Evolutionary conservation across 2,888 invertebrate species (phyloP).

Genomic region (Craniophora ligustri): DNA sequence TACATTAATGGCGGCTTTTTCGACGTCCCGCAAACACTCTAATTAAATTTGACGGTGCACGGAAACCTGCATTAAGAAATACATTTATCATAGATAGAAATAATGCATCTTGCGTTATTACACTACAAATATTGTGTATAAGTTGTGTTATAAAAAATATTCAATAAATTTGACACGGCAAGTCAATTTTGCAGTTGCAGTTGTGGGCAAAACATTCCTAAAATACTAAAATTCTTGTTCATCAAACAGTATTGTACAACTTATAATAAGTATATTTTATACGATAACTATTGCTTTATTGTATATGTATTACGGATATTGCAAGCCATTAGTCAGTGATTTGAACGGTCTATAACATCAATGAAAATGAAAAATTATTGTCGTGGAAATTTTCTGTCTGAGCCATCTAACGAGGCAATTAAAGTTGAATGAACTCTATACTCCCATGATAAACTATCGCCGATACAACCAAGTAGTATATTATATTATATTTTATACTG

Average conservation of each 20-base stretch:
- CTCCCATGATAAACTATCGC: constrained; percentile 44
- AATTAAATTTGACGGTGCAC: constrained; percentile 48
- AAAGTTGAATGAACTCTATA: constrained; percentile 55
- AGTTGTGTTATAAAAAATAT: constrained; percentile 53
- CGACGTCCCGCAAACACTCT: constrained; percentile 54
- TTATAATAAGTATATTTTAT: constrained; percentile 6
- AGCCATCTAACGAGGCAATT: constrained; percentile 49
- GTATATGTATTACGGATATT: constrained; percentile 38
- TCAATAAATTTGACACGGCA: constrained; percentile 64
- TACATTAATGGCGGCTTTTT: constrained; percentile 62
- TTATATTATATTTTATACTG: neutral
- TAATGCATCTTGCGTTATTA: too few relatives aligned
- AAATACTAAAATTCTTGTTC: too few relatives aligned
- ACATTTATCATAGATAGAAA: constrained; percentile 8
- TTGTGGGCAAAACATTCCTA: too few relatives aligned
- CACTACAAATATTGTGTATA: constrained; percentile 6
- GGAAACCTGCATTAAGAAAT: constrained; percentile 29
- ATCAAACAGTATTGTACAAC: constrained; percentile 3
- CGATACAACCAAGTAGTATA: constrained; percentile 20
- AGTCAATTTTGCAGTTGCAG: too few relatives aligned
- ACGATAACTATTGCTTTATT: constrained; percentile 26
- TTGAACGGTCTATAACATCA: constrained; percentile 40
- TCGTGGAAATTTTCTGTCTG: constrained; percentile 46
- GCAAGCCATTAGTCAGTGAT: constrained; percentile 35
- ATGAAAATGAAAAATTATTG: constrained; percentile 54